These are phyloP conservation scores for Boulengeromyrus knoepffleri DNA, from an alignment of 2,113 vertebrate genomes.

Conservation along the genomic window DNA sequence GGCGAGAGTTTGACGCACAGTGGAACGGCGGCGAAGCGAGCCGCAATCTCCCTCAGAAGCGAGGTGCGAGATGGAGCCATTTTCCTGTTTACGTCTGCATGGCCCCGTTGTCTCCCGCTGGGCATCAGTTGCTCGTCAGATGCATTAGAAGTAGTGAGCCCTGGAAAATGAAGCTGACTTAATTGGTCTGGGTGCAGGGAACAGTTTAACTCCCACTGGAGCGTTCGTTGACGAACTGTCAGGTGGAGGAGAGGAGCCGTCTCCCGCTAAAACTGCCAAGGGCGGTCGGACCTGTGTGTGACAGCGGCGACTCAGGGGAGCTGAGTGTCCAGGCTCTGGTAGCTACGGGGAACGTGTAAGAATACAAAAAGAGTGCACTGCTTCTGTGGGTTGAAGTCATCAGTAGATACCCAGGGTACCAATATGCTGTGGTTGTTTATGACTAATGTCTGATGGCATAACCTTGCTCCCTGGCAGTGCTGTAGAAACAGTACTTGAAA, in stretches of 20 bases:
- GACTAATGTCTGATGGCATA: neutral
- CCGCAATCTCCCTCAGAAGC: neutral
- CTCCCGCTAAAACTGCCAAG: neutral
- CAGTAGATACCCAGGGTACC: neutral
- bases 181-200: neutral
- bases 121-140: neutral
- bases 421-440: neutral
- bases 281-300: neutral
- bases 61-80: neutral
- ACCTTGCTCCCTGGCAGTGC: neutral
- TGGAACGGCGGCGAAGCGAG: neutral
- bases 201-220: neutral
- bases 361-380: neutral
- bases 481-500: neutral
- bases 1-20: conserved; percentile 2
- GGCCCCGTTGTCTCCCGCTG: neutral
- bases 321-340: neutral
- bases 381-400: neutral
- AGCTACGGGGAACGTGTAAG: neutral
- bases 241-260: neutral
- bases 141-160: neutral
- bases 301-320: neutral
- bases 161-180: conserved; percentile 1
- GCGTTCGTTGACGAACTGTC: neutral
- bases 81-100: neutral